phyloP scores from a whole-genome alignment of 2,797 vertebrate genomes.

The Trachurus trachurus region DNA sequence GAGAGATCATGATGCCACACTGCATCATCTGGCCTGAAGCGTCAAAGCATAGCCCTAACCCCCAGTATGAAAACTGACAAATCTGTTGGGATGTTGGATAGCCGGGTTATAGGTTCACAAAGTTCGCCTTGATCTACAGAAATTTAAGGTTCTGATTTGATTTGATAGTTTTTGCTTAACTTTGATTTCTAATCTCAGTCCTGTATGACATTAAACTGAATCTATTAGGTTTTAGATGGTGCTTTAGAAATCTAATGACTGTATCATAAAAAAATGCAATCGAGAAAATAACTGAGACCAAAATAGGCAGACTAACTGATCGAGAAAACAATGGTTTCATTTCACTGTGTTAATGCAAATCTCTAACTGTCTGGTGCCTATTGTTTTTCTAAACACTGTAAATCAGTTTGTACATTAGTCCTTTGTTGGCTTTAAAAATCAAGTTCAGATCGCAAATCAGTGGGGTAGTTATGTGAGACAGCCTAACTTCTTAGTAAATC shows the following conservation, averaged over 20 bases:
- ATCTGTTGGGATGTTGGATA: slow-evolving; percentile 19
- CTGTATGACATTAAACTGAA: background rate
- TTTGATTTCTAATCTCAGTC: background rate
- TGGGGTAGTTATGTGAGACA: background rate
- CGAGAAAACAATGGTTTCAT: background rate
- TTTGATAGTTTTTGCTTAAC: no score
- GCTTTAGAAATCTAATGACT: background rate
- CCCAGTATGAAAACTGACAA: slow-evolving; percentile 10
- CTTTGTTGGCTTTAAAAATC: background rate
- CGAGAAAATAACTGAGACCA: background rate
- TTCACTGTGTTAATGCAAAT: background rate
- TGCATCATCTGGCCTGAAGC: slow-evolving; percentile 59
- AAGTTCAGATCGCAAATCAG: background rate
- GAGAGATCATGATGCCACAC: slow-evolving; percentile 61
- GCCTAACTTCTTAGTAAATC: slow-evolving; percentile 13
- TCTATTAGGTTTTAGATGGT: background rate
- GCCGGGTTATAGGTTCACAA: background rate
- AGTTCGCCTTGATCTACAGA: background rate
- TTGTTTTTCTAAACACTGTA: background rate
- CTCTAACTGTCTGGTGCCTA: background rate
- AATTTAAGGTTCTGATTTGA: background rate
- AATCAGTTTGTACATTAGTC: background rate
- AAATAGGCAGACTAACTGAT: background rate
- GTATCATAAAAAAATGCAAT: background rate
- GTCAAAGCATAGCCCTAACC: slow-evolving; percentile 5